phyloP scores from a whole-genome alignment of 2,888 invertebrate species.

The Agrochola circellaris region DNA sequence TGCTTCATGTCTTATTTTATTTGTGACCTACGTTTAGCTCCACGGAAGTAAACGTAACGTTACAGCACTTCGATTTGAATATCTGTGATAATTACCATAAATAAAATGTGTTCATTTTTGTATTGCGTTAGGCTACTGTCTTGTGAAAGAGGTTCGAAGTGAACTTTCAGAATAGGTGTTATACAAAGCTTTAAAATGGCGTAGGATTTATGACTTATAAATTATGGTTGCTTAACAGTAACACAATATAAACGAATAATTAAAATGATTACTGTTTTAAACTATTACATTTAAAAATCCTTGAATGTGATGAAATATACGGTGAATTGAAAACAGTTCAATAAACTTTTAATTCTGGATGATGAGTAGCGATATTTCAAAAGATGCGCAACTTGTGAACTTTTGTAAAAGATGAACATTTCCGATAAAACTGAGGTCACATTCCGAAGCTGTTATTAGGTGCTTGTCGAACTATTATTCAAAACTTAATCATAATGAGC shows the following conservation, averaged over 20 bases:
- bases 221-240: background rate
- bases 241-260: background rate
- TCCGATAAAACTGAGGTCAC: conserved; percentile 50
- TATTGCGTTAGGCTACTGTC: too few species aligned
- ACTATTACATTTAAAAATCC: too few species aligned
- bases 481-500: conserved; percentile 8
- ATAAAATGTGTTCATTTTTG: background rate
- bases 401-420: conserved; percentile 55
- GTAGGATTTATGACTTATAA: background rate
- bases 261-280: background rate
- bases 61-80: too few species aligned
- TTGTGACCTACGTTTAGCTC: too few species aligned
- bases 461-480: conserved; percentile 12
- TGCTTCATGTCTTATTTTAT: too few species aligned
- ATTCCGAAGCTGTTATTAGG: conserved; percentile 23
- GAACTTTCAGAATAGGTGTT: background rate
- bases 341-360: conserved; percentile 23
- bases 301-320: background rate
- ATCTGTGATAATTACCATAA: background rate
- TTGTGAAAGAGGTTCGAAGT: background rate
- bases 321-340: background rate
- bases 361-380: conserved; percentile 17
- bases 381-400: conserved; percentile 55
- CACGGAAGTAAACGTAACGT: too few species aligned
- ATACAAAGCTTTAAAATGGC: background rate